Percentiles rank a stretch among this genome's conserved stretches.
Evolutionary conservation across 2,888 invertebrate species (phyloP).

Genomic region (Argyresthia albistria): DNA sequence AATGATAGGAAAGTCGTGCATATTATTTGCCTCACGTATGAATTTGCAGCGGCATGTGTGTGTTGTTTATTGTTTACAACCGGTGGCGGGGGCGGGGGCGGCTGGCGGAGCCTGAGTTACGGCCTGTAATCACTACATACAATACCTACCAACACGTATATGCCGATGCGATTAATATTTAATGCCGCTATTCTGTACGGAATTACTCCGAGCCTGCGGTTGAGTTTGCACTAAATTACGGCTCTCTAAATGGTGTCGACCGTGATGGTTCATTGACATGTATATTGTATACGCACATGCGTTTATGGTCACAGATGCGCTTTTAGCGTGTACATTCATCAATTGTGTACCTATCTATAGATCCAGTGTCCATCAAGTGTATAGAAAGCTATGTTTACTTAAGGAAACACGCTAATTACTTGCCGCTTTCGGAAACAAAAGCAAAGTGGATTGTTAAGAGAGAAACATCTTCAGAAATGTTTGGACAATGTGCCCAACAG

Average conservation of each 20-base stretch:
- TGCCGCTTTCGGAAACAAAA: neutral
- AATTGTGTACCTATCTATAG: too few species aligned
- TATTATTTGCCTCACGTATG: slow-evolving; percentile 8
- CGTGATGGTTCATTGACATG: neutral
- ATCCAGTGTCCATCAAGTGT: too few species aligned
- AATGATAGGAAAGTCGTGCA: neutral
- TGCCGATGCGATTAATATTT: slow-evolving; percentile 65
- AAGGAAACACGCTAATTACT: too few species aligned
- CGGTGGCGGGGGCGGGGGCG: neutral
- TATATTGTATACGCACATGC: neutral
- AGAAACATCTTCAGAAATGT: neutral
- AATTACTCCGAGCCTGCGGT: slow-evolving; percentile 57
- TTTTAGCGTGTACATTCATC: too few species aligned
- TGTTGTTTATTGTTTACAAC: neutral
- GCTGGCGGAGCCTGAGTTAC: slow-evolving; percentile 35
- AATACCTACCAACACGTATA: slow-evolving; percentile 39
- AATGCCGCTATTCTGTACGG: slow-evolving; percentile 53
- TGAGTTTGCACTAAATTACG: slow-evolving; percentile 57
- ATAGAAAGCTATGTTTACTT: too few species aligned
- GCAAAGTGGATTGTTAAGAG: neutral
- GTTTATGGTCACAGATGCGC: too few species aligned
- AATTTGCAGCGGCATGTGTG: slow-evolving; percentile 35
- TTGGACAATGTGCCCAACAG: neutral
- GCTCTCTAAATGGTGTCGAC: slow-evolving; percentile 43
- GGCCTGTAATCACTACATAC: slow-evolving; percentile 41